Conservation (phyloP, 2,888 invertebrate genomes). For the Copidosoma aretas region DNA sequence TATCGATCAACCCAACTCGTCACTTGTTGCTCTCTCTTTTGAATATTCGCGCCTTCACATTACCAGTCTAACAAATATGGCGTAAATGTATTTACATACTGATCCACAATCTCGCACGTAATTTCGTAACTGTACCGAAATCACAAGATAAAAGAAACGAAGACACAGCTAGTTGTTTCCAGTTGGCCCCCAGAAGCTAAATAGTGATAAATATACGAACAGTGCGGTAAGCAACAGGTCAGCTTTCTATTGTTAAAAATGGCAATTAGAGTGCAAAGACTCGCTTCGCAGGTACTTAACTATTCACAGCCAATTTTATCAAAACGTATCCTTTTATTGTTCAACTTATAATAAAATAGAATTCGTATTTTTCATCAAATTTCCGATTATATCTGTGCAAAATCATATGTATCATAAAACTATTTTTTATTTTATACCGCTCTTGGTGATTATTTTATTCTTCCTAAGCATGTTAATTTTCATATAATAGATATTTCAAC, state of each 20-base stretch:
- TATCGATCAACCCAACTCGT: too few species aligned
- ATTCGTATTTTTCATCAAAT: background rate
- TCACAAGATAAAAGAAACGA: slow-evolving; percentile 18
- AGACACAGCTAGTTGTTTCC: background rate
- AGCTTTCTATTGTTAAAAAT: slow-evolving; percentile 44
- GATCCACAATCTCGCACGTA: background rate
- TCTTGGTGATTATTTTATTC: background rate
- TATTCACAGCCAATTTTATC: slow-evolving; percentile 32
- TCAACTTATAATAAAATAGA: background rate
- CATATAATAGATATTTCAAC: slow-evolving; percentile 47
- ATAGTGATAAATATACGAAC: slow-evolving; percentile 2
- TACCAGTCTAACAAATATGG: background rate
- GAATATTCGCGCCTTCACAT: background rate
- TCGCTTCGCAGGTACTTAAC: slow-evolving; percentile 42
- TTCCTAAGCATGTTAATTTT: slow-evolving; percentile 7
- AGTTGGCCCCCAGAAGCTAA: slow-evolving; percentile 17
- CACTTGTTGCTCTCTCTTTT: background rate
- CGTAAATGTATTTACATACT: background rate
- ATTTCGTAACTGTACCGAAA: background rate
- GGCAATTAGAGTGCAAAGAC: slow-evolving; percentile 46
- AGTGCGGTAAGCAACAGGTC: slow-evolving; percentile 28
- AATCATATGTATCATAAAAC: too few species aligned
- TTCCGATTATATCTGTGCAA: too few species aligned
- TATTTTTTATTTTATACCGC: too few species aligned
- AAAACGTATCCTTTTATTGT: slow-evolving; percentile 54